A percentile compares a stretch with the other conserved stretches of the same genome.
phyloP scores from a whole-genome alignment of 2,797 vertebrate genomes.

The Galaxias olidus region DNA sequence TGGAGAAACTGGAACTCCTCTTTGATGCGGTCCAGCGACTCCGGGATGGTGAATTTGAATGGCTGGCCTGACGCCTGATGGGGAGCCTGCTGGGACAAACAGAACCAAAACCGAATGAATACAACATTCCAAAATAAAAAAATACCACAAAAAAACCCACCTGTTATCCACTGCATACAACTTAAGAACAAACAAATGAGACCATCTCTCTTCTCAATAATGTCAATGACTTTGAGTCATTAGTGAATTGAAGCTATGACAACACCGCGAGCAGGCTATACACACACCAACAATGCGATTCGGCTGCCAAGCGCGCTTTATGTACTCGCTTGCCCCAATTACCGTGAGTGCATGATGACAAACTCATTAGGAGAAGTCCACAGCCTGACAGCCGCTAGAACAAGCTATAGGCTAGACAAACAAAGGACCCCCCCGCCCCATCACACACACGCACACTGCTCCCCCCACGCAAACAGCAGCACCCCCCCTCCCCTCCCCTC shows the following conservation, averaged over 20 bases:
- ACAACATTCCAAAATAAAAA: not conserved
- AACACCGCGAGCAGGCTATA: not conserved
- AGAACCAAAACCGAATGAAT: not conserved
- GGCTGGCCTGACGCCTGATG: slow-evolving; percentile 93
- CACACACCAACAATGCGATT: too few species aligned
- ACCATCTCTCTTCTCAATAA: not conserved
- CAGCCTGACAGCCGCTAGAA: slow-evolving; percentile 1
- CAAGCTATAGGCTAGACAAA: slow-evolving; percentile 2
- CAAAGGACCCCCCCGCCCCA: not conserved
- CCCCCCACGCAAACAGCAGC: slow-evolving; percentile 27
- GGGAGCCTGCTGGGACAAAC: slow-evolving; percentile 73
- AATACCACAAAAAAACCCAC: not conserved
- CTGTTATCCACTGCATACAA: not conserved
- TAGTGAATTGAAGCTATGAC: slow-evolving; percentile 2
- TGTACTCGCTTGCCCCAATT: slow-evolving; percentile 5
- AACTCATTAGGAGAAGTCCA: slow-evolving; percentile 11
- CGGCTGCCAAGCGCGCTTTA: not conserved
- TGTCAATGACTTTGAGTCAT: slow-evolving; percentile 2
- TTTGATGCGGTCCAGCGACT: slow-evolving; percentile 94
- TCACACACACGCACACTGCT: slow-evolving; percentile 20
- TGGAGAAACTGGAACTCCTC: slow-evolving; percentile 96
- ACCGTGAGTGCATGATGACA: not conserved
- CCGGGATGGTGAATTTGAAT: slow-evolving; percentile 96
- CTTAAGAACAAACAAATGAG: too few species aligned
- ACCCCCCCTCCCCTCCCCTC: slow-evolving; percentile 2